Evolutionary conservation across 1,140 invertebrate genomes (phyloP), one percentile per base, ranked within the genome.

Genomic region (Neocloeon triangulifer): DNA sequence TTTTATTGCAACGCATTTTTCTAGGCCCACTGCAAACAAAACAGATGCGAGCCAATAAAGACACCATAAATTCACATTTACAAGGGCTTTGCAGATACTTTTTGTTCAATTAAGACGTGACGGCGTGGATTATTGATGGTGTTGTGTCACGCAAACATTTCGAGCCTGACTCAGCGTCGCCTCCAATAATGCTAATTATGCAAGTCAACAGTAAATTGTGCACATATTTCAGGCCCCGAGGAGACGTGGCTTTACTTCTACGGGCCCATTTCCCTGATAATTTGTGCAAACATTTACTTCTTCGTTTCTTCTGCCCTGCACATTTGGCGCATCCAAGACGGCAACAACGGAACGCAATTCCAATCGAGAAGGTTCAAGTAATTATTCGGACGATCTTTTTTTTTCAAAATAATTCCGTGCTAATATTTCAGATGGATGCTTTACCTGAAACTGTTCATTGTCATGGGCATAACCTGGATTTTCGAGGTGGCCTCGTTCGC

Each of bases 391-490:
- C n/a, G n/a, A n/a, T n/a, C n/a, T 33, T 7, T 33, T 19, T 15
- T 25, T n/a, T 21, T 22, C 19, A 14, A 15, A 9, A 17, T 30
- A n/a, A 34, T 25, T 30, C 36, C 35, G 25, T 38, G 55, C 54
- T 20, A 4, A 22, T 33, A 25, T 32, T 31, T 25, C 47, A 71
- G 69, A 40, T 69, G 69, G 36, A 42, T 61, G 7, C 44, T 75
- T 10, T 75, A 69, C 30, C 41, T 70, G 0, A 76, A 73, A 44
- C 48, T 79, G 14, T 68, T 71, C 38, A 41, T 75, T 2, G 59
- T 76, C 0, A 76, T 73, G 69, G 73, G 73, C 4, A 52, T 76
- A 10, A 67, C 66, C 0, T 76, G 73, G 72, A 59, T 69, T 17
- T 72, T 76, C 32, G 74, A 78, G 43, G 42, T 64, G 3, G 18